Base-by-base conservation (phyloP, 2,113 vertebrate species). In the Clarias batrachus region DNA sequence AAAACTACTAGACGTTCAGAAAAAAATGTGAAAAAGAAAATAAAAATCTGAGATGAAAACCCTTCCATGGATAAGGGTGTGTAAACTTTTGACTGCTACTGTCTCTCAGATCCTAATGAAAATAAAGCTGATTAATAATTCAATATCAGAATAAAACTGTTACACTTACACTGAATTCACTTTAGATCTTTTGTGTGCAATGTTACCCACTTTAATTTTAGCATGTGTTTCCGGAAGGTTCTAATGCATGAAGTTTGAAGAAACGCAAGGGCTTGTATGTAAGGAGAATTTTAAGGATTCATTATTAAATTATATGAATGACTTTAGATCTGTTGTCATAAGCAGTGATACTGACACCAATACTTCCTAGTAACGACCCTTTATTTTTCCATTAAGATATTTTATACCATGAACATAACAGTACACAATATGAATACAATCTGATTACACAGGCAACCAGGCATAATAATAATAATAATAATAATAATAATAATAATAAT, bases 241-340 rank as follows among this genome's bases (percentile, higher is more conserved):
- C 81, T 88, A 76, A 85, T 90, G 90, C 89, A 90, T 91, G 90
- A 82, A 62, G 76, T 83, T 37, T 81, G 65, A 83, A 79, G 86
- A 81, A 66, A 88, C 68, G 86, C 71, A 89, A 91, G 80, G 89
- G 86, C 86, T 91, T 88, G 86, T 92, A 88, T 89, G 86, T 85
- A 70, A 79, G 84, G 81, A 81, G 59, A 60, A 37, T 70, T 48
- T 41, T 48, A 48, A 48, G 41, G 41, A 48, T 48, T 48, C 6
- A 48, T 48, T 48, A 48, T 48, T 81, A 81, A 65, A 84, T 59
- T 37, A 12, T 41, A 65, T 62, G 56, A 83, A 59, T 60, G 84
- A 86, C 62, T 79, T 27, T 66, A n/a, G 73, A 82, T 77, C 14
- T 62, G 30, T 65, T 62, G 30, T 78, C 77, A 21, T 83, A 85